phyloP scores from a whole-genome alignment of 2,113 vertebrate genomes.

The Colossoma macropomum region DNA sequence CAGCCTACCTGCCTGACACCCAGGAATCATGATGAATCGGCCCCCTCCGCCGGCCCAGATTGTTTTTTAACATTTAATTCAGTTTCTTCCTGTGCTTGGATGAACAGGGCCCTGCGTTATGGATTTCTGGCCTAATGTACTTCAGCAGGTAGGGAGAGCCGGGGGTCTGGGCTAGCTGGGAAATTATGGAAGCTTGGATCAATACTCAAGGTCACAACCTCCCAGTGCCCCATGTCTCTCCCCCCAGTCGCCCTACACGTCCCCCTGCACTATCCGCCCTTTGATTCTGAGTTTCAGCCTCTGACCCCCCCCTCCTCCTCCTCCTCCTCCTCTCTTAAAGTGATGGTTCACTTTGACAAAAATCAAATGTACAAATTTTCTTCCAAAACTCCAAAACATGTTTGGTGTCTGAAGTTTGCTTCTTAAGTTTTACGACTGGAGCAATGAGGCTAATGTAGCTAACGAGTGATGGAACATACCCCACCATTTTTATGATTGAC shows the following conservation, averaged over 20 bases:
- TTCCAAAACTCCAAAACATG: neutral
- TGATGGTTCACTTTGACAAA: neutral
- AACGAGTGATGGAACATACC: no score
- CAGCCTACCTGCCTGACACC: slow-evolving; percentile 87
- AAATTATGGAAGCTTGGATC: slow-evolving; percentile 96
- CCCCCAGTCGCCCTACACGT: slow-evolving; percentile 45
- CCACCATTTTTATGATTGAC: no score
- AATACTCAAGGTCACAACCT: slow-evolving; percentile 95
- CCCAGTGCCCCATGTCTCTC: slow-evolving; percentile 62
- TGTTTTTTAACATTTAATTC: slow-evolving; percentile 99
- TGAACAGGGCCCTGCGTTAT: slow-evolving; percentile 95
- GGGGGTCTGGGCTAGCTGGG: slow-evolving; percentile 90
- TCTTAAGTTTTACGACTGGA: no score
- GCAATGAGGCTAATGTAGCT: no score
- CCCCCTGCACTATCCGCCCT: slow-evolving; percentile 59
- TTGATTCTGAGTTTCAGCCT: slow-evolving; percentile 79
- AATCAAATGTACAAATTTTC: neutral
- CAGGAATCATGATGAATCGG: slow-evolving; percentile 98
- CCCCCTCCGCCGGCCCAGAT: slow-evolving; percentile 92
- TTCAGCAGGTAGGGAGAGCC: slow-evolving; percentile 91
- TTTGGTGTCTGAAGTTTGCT: no score
- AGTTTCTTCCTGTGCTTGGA: slow-evolving; percentile 99
- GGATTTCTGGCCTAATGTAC: slow-evolving; percentile 99
- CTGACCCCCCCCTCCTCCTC: slow-evolving; percentile 68
- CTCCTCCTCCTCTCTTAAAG: no score